Evolutionary conservation across 2,888 invertebrate species (phyloP).

Genomic region (Diarsia dahlii): DNA sequence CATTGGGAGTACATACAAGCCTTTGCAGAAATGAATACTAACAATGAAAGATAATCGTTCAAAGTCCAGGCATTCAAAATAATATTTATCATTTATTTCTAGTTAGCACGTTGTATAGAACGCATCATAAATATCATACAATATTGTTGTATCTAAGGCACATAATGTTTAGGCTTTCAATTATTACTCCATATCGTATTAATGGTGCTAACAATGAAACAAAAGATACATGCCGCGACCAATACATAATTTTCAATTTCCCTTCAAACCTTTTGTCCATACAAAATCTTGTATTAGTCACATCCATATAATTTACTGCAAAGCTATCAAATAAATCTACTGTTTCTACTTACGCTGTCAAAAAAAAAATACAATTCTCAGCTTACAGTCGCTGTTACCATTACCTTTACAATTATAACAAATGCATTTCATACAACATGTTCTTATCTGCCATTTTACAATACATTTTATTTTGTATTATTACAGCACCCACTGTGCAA

Average conservation of each 20-base stretch:
- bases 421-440: conserved; percentile 82
- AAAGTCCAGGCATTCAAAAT: conserved; percentile 87
- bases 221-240: conserved; percentile 74
- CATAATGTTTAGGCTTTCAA: conserved; percentile 91
- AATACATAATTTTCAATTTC: conserved; percentile 69
- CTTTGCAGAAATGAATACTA: conserved; percentile 85
- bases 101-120: conserved; percentile 91
- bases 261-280: conserved; percentile 32
- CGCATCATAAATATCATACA: conserved; percentile 91
- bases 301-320: conserved; percentile 76
- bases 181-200: conserved; percentile 89
- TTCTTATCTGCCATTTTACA: conserved; percentile 74
- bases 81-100: conserved; percentile 88
- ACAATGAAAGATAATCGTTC: conserved; percentile 82
- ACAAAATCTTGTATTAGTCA: conserved; percentile 73
- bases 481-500: conserved; percentile 79
- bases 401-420: conserved; percentile 78
- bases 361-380: conserved; percentile 75
- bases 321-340: conserved; percentile 86
- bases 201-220: conserved; percentile 86
- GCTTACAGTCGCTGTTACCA: conserved; percentile 72
- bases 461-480: conserved; percentile 74
- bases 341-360: conserved; percentile 81
- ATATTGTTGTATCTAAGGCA: conserved; percentile 92
- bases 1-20: conserved; percentile 81